Evolutionary conservation across 2,888 invertebrate genomes (phyloP).

Genomic region (Agrotis ipsilon): DNA sequence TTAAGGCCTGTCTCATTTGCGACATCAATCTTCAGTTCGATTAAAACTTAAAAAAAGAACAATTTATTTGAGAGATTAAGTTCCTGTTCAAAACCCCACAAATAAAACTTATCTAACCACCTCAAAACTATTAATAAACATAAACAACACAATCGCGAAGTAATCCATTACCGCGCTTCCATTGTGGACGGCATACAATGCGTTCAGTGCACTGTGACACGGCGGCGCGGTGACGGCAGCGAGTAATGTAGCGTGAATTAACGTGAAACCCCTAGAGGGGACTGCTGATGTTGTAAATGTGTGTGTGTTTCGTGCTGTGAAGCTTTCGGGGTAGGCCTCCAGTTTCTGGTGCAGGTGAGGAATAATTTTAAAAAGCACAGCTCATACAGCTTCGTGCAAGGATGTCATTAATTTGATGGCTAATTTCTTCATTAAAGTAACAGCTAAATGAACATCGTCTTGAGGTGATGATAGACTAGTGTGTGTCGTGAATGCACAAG

Average conservation of each 20-base stretch:
- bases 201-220: constrained; percentile 71
- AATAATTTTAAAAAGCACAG: neutral
- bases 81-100: neutral
- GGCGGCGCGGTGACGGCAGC: constrained; percentile 53
- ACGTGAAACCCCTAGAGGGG: constrained; percentile 57
- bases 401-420: no score
- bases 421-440: no score
- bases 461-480: no score
- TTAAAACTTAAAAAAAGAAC: neutral
- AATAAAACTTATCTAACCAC: constrained; percentile 27
- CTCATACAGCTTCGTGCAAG: neutral
- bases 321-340: constrained; percentile 7
- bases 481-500: no score
- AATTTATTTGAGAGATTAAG: no score
- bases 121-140: constrained; percentile 57
- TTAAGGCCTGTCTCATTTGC: no score
- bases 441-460: no score
- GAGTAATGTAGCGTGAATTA: constrained; percentile 72
- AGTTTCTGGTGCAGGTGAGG: neutral
- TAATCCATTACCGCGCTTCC: constrained; percentile 70
- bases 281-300: constrained; percentile 51
- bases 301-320: constrained; percentile 7
- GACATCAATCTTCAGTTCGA: no score
- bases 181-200: constrained; percentile 71
- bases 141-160: constrained; percentile 63